A percentile compares a stretch with the other conserved stretches of the same genome.
Evolutionary conservation across 1,140 invertebrate genomes (phyloP).

Genomic region (Nephotettix cincticeps): DNA sequence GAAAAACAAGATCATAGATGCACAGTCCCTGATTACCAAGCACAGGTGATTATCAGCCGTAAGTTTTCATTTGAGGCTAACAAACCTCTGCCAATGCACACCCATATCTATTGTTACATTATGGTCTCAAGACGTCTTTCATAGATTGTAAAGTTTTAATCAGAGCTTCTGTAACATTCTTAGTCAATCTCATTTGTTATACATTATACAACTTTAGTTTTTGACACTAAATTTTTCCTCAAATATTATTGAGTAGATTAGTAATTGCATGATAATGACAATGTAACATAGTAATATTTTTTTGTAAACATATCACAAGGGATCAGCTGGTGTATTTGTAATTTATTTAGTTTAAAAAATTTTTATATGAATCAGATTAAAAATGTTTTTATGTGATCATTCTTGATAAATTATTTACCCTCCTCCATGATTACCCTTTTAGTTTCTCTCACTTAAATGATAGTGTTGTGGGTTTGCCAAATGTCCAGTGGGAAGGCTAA

Average conservation of each 20-base stretch:
- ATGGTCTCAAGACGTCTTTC: background rate
- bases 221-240: background rate
- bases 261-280: background rate
- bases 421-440: no score
- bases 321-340: background rate
- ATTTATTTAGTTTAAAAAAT: background rate
- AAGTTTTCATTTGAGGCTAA: no score
- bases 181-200: background rate
- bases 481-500: no score
- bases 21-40: no score
- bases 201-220: background rate
- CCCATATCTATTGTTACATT: no score
- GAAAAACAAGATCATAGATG: no score
- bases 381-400: background rate
- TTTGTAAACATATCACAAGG: slow-evolving; percentile 14
- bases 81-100: no score
- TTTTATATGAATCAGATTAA: background rate
- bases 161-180: background rate
- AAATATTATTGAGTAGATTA: background rate
- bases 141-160: background rate
- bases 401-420: no score
- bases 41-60: no score
- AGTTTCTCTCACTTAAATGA: no score
- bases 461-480: no score
- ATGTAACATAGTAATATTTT: background rate